Conservation (phyloP, 2,113 vertebrate genomes). For the Siniperca chuatsi region DNA sequence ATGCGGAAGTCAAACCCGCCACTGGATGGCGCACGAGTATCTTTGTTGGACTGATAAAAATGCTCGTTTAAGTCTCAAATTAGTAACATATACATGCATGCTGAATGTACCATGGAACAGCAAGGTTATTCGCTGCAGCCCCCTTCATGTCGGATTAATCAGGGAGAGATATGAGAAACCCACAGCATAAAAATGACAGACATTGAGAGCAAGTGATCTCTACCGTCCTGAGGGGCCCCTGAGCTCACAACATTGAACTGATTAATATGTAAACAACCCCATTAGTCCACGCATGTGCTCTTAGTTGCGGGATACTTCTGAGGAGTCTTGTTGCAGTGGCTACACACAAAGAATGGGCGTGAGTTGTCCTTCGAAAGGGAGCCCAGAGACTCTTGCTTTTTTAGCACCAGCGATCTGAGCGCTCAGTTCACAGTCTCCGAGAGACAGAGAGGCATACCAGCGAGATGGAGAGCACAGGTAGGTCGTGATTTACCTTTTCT, state of each 20-base stretch:
- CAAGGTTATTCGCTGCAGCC: constrained; percentile 50
- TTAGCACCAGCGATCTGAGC: constrained; percentile 79
- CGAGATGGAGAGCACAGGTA: constrained; percentile 92
- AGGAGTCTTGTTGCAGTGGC: constrained; percentile 61
- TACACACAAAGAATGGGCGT: constrained; percentile 87
- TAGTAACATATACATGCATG: constrained; percentile 64
- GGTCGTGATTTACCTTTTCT: constrained; percentile 47
- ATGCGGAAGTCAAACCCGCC: constrained; percentile 56
- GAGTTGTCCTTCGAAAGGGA: constrained; percentile 83
- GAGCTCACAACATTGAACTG: constrained; percentile 51
- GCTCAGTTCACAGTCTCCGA: constrained; percentile 72
- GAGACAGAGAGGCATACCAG: constrained; percentile 72
- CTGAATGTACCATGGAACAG: constrained; percentile 56
- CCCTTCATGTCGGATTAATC: constrained; percentile 69
- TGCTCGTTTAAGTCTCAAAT: constrained; percentile 59
- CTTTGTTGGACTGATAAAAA: constrained; percentile 55
- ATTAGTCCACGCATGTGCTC: constrained; percentile 61
- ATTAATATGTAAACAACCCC: constrained; percentile 73
- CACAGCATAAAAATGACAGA: constrained; percentile 65
- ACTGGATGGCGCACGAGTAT: constrained; percentile 83
- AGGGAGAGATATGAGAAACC: constrained; percentile 51
- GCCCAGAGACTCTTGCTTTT: constrained; percentile 85
- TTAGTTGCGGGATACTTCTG: constrained; percentile 56
- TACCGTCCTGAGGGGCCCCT: constrained; percentile 53
- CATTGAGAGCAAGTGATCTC: constrained; percentile 57